Evolutionary conservation across 1,140 invertebrate species (phyloP), one percentile per base, ranked within the genome.

Genomic region (Littorina saxatilis): DNA sequence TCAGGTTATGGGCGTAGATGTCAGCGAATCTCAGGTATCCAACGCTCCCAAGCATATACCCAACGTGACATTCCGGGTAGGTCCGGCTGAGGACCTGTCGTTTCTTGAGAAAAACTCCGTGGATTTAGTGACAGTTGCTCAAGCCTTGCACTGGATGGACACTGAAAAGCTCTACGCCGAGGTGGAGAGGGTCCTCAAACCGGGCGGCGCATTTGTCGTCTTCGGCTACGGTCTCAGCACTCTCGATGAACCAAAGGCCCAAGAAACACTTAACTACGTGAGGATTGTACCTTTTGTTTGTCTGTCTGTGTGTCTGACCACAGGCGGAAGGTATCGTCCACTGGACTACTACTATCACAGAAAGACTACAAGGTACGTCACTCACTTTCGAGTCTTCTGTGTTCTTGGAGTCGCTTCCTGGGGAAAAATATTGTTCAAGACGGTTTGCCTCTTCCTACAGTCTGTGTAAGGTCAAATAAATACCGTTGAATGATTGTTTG

Each of bases 111-210:
- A 89, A 61, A 52, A 39, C 13, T 91, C 89, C 47, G 90, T 92
- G 17, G 91, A 93, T 47, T 79, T 94, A 66, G 83, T 94, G 9
- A 93, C 92, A 17, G 88, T 92, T 9, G 89, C 88, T 1, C 89
- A 91, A 66, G 89, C 92, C 23, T 86, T 92, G 70, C 94, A 94
- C 79, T 94, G 93, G 94, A 92, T 94, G 83, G 89, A 94, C 82
- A 63, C 91, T 17, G 88, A 90, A 3, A 74, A 43, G 43, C 94
- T 94, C 84, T 94, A 91, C 79, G 79, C 82, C 35, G 94, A 94
- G 87, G 92, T 88, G 43, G 52, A 86, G 66, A 70, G 88, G 80
- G 85, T 93, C 39, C 82, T 94, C 11, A 83, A 84, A 27, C 89
- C 91, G 9, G 88, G 91, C 47, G 93, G 93, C 7, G 88, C 93